Percentiles rank a stretch among this genome's conserved stretches.
Evolutionary conservation across 1,140 invertebrate species (phyloP).

Genomic region (Euura lappo): DNA sequence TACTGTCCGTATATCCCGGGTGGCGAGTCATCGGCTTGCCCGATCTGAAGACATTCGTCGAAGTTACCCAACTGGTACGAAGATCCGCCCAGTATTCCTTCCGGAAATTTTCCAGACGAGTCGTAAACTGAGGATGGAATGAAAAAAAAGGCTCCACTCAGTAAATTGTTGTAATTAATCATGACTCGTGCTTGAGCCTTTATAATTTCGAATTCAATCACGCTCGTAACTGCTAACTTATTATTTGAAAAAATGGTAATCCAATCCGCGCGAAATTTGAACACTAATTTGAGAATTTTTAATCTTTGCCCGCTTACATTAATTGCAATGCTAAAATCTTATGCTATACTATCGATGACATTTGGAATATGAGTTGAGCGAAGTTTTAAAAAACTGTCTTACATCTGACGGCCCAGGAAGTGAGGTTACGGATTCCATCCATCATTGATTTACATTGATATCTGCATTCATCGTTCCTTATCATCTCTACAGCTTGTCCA

Average conservation of each 20-base stretch:
- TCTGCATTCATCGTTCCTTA: conserved; percentile 55
- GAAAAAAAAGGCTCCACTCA: neutral
- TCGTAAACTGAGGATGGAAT: conserved; percentile 65
- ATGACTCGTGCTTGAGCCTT: too few relatives aligned
- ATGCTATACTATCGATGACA: neutral
- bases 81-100: conserved; percentile 66
- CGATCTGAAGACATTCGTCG: conserved; percentile 67
- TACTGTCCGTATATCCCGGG: conserved; percentile 63
- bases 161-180: neutral
- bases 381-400: conserved; percentile 39
- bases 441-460: conserved; percentile 60
- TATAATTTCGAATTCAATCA: too few relatives aligned
- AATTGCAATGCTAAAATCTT: conserved; percentile 8
- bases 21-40: conserved; percentile 34
- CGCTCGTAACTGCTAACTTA: too few relatives aligned
- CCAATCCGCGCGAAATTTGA: too few relatives aligned
- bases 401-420: conserved; percentile 65
- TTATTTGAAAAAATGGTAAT: too few relatives aligned
- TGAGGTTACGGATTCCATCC: conserved; percentile 55
- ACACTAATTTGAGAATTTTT: neutral
- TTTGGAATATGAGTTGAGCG: conserved; percentile 15
- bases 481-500: conserved; percentile 51
- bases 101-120: conserved; percentile 68
- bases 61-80: conserved; percentile 72
- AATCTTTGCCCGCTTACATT: neutral